These are phyloP conservation scores for Hoplias malabaricus DNA, from an alignment of 2,113 vertebrate species.

Conservation along the genomic window DNA sequence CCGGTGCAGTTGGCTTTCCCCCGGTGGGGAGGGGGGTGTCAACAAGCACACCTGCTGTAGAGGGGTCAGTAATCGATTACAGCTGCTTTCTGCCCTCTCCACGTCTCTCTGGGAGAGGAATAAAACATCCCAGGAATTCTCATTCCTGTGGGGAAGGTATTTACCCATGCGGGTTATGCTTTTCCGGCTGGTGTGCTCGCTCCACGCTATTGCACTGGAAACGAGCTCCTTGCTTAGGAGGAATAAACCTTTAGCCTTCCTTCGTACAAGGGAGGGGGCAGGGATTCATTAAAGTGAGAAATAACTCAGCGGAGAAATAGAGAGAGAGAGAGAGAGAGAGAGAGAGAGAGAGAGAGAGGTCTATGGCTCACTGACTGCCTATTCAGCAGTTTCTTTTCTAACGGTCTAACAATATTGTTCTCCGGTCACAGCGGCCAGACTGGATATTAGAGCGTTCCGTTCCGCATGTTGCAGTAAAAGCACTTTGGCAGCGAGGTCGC, in stretches of 20 bases:
- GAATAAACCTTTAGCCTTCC: constrained; percentile 32
- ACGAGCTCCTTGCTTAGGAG: constrained; percentile 35
- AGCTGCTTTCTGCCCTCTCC: constrained; percentile 59
- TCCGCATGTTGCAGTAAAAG: constrained; percentile 52
- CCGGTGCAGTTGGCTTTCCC: constrained; percentile 35
- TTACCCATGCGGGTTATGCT: constrained; percentile 19
- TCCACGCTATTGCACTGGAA: constrained; percentile 27
- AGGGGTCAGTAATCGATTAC: constrained; percentile 66
- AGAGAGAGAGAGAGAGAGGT: constrained; percentile 28
- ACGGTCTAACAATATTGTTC: constrained; percentile 54
- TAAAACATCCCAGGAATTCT: constrained; percentile 62
- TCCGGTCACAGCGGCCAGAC: constrained; percentile 54
- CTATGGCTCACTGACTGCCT: constrained; percentile 51
- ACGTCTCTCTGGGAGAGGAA: constrained; percentile 55
- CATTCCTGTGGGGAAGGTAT: constrained; percentile 43
- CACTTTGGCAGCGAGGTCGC: constrained; percentile 56
- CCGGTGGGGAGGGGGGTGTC: constrained; percentile 52
- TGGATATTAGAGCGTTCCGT: constrained; percentile 59
- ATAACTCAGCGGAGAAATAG: constrained; percentile 44
- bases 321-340: not conserved
- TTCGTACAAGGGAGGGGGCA: constrained; percentile 10
- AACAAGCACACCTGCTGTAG: constrained; percentile 60
- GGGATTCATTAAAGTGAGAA: constrained; percentile 45
- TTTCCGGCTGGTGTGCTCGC: not conserved
- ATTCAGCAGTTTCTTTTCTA: constrained; percentile 54